phyloP scores from a whole-genome alignment of 1,140 invertebrate genomes.

The Holotrichia oblita region DNA sequence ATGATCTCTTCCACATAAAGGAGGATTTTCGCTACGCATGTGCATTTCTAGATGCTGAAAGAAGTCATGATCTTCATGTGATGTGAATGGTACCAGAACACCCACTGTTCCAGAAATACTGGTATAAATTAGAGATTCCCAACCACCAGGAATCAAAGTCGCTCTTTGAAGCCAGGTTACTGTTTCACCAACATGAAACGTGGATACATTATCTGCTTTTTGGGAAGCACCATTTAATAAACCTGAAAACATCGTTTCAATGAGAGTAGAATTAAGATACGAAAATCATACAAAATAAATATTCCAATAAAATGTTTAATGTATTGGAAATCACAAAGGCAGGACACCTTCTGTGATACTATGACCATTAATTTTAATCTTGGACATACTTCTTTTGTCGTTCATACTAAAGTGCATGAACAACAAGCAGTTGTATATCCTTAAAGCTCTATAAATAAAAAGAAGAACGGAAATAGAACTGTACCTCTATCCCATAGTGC shows the following conservation, averaged over 20 bases:
- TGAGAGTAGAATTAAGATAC: not conserved
- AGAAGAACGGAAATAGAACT: conserved; percentile 47
- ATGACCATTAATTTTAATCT: not conserved
- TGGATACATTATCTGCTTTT: conserved; percentile 92
- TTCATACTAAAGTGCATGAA: not conserved
- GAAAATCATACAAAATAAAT: not conserved
- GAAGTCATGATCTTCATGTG: conserved; percentile 98
- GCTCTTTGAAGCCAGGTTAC: conserved; percentile 92
- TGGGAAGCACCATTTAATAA: conserved; percentile 96
- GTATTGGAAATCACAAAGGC: not conserved
- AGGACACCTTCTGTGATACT: not conserved
- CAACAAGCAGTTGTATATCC: not conserved
- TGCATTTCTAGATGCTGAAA: conserved; percentile 99
- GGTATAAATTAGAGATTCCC: conserved; percentile 95
- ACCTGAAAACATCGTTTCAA: conserved; percentile 61
- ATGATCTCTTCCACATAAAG: conserved; percentile 97
- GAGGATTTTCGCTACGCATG: conserved; percentile 96
- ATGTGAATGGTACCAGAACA: conserved; percentile 96
- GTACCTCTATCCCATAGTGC: conserved; percentile 95
- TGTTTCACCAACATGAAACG: conserved; percentile 97
- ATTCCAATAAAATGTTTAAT: not conserved
- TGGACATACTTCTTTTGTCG: not conserved
- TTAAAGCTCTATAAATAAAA: not conserved
- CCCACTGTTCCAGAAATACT: conserved; percentile 96
- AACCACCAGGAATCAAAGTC: conserved; percentile 96